Conservation (phyloP, 1,140 invertebrate species). For the Caenorhabditis tropicalis region DNA sequence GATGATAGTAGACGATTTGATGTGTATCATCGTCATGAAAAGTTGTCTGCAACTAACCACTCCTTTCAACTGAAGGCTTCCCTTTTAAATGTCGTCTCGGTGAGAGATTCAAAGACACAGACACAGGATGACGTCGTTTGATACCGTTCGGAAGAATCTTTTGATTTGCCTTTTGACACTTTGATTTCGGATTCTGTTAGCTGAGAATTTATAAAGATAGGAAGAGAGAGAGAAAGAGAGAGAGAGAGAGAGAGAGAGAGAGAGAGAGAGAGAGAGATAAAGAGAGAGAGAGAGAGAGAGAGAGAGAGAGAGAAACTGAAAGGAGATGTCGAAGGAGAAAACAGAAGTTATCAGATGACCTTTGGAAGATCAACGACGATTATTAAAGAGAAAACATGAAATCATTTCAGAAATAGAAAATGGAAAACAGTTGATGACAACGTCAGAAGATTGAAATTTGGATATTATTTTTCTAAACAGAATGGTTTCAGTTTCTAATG, state of each 20-base stretch:
- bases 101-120: conserved; percentile 7
- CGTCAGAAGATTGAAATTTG: neutral
- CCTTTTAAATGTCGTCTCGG: conserved; percentile 38
- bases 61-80: neutral
- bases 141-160: conserved; percentile 2
- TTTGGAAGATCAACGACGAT: conserved; percentile 15
- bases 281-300: neutral
- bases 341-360: neutral
- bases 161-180: neutral
- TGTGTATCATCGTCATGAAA: neutral
- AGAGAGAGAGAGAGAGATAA: neutral
- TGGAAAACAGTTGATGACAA: neutral
- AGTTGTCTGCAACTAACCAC: conserved; percentile 30
- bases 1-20: neutral
- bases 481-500: too few relatives aligned
- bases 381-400: neutral
- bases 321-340: neutral
- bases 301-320: neutral
- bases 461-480: too few relatives aligned
- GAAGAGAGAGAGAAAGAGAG: too few relatives aligned
- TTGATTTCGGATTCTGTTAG: neutral
- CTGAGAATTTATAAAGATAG: neutral
- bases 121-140: neutral
- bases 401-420: neutral
- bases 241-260: neutral